A percentile compares a stretch with the other conserved stretches of the same genome.
phyloP scores from a whole-genome alignment of 2,888 invertebrate genomes.

The Tenodera sinensis region DNA sequence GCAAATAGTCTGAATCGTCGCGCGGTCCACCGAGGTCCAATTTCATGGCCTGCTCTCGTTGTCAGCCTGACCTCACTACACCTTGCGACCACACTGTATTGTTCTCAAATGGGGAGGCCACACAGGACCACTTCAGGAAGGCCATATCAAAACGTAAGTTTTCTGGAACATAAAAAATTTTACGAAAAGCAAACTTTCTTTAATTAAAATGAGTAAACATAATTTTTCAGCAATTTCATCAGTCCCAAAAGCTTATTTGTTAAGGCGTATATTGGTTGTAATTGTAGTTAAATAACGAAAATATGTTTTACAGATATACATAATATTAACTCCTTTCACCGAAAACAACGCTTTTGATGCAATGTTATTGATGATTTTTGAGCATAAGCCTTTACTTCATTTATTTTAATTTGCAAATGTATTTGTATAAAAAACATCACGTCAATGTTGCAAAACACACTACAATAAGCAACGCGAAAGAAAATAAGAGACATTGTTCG shows the following conservation, averaged over 20 bases:
- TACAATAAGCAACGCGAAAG: neutral
- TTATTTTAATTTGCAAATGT: neutral
- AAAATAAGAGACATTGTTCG: neutral
- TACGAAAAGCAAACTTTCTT: neutral
- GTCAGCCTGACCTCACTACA: slow-evolving; percentile 7
- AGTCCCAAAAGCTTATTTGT: neutral
- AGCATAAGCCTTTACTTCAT: neutral
- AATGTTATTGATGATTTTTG: neutral
- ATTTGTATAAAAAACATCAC: neutral
- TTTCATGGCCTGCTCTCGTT: slow-evolving; percentile 11
- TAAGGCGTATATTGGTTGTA: neutral
- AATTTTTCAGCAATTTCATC: neutral
- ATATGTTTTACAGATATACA: neutral
- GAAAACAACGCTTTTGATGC: neutral
- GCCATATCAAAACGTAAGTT: slow-evolving; percentile 13
- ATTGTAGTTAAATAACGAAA: neutral
- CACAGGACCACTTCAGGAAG: slow-evolving; percentile 1
- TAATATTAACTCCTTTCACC: neutral
- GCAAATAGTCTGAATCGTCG: neutral
- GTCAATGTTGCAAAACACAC: neutral
- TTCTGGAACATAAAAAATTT: neutral
- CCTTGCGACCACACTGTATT: neutral
- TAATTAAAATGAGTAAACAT: neutral
- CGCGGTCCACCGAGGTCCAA: slow-evolving; percentile 6
- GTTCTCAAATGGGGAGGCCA: neutral